phyloP scores from a whole-genome alignment of 2,113 vertebrate species.

The Cnemophilus loriae region DNA sequence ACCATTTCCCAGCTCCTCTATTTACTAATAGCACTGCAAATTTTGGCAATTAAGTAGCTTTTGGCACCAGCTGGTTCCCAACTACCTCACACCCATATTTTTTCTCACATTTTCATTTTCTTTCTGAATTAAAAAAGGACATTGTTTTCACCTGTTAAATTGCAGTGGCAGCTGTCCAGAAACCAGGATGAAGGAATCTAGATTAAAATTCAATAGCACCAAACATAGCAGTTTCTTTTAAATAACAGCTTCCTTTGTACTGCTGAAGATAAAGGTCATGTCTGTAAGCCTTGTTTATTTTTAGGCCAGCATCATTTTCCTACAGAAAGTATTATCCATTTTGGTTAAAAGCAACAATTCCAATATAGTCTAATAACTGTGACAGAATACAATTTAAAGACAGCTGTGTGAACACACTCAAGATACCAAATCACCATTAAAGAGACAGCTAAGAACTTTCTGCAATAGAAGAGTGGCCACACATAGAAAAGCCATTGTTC shows the following conservation, averaged over 20 bases:
- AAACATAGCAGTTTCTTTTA: slow-evolving; percentile 35
- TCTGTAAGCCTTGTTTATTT: slow-evolving; percentile 13
- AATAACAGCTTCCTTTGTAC: slow-evolving; percentile 48
- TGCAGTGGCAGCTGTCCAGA: slow-evolving; percentile 24
- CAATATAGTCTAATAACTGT: not conserved
- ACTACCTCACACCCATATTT: slow-evolving; percentile 28
- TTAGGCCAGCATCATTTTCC: not conserved
- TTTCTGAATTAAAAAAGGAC: slow-evolving; percentile 47
- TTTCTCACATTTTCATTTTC: slow-evolving; percentile 60
- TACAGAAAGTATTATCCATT: not conserved
- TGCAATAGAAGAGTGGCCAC: not conserved
- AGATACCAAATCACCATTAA: not conserved
- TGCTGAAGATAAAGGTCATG: slow-evolving; percentile 24
- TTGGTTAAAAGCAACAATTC: not conserved
- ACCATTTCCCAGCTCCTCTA: not conserved
- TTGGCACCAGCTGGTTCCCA: slow-evolving; percentile 20
- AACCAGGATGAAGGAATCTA: slow-evolving; percentile 1
- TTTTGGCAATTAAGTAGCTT: not conserved
- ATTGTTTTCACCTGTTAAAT: slow-evolving; percentile 61
- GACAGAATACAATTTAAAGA: not conserved
- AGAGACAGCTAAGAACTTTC: not conserved
- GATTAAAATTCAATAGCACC: slow-evolving; percentile 51
- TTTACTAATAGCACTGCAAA: not conserved
- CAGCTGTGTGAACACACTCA: not conserved
- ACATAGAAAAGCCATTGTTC: not conserved